A percentile compares a stretch with the other conserved stretches of the same genome.
Conservation (phyloP, 35 echinoderm and acorn worm genomes). For the Ophioderma brevispina region DNA sequence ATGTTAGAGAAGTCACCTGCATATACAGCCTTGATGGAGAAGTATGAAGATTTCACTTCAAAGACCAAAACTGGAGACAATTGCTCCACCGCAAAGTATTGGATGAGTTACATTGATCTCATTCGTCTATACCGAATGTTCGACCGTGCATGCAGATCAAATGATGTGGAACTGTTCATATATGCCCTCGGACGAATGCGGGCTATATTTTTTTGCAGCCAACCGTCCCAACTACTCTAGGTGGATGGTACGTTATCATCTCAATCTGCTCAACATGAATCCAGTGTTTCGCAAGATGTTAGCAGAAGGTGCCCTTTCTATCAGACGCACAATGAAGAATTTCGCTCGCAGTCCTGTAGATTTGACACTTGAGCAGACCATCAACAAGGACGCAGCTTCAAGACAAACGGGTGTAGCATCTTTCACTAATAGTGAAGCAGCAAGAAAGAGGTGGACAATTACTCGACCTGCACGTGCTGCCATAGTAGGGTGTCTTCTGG, state of each 20-base stretch:
- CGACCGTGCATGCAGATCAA: conserved; percentile 6
- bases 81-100: conserved; percentile 34
- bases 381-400: conserved; percentile 84
- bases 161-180: conserved; percentile 24
- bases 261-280: conserved; percentile 40
- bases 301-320: conserved; percentile 49
- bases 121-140: not conserved
- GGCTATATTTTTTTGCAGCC: conserved; percentile 68
- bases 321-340: conserved; percentile 40
- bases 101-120: conserved; percentile 27
- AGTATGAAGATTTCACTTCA: not conserved
- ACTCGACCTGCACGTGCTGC: not conserved
- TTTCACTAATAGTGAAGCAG: not conserved
- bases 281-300: conserved; percentile 16
- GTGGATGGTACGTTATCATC: conserved; percentile 60
- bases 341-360: conserved; percentile 59
- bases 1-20: not conserved
- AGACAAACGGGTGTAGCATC: not conserved
- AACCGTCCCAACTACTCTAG: conserved; percentile 73
- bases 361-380: conserved; percentile 71
- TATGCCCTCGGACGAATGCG: not conserved
- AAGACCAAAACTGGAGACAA: not conserved
- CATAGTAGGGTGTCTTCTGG: conserved; percentile 30
- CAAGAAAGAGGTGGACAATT: conserved; percentile 21
- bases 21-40: not conserved